Percentiles rank a stretch among this genome's conserved stretches.
Evolutionary conservation across 1,140 invertebrate genomes (phyloP).

Genomic region (Diorhabda sublineata): DNA sequence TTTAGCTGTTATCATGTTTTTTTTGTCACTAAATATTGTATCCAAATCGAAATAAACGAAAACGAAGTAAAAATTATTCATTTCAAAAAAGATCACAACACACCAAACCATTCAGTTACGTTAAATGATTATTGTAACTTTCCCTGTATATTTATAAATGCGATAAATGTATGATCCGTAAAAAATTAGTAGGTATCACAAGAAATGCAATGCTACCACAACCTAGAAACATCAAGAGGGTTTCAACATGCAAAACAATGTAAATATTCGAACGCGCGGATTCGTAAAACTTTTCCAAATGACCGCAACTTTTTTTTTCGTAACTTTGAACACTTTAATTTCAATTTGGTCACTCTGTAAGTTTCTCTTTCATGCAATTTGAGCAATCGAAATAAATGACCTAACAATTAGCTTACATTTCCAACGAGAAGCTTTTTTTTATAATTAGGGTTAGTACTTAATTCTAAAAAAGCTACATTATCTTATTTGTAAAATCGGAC

Average conservation of each 20-base stretch:
- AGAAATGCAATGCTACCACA: not conserved
- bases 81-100: no score
- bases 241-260: not conserved
- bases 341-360: not conserved
- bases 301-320: not conserved
- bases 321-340: not conserved
- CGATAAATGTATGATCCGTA: not conserved
- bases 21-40: no score
- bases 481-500: constrained; percentile 8
- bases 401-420: constrained; percentile 14
- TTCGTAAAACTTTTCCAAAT: not conserved
- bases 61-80: no score
- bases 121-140: not conserved
- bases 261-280: not conserved
- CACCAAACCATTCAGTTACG: no score
- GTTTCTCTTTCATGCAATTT: not conserved
- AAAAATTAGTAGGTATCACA: not conserved
- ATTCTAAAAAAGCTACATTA: constrained; percentile 16
- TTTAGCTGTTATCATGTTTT: no score
- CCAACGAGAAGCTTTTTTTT: constrained; percentile 14
- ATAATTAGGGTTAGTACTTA: constrained; percentile 6
- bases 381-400: constrained; percentile 3
- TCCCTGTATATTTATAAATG: not conserved
- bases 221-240: not conserved
- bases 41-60: no score